phyloP scores from a whole-genome alignment of 2,113 vertebrate genomes.

The Rostratula benghalensis region DNA sequence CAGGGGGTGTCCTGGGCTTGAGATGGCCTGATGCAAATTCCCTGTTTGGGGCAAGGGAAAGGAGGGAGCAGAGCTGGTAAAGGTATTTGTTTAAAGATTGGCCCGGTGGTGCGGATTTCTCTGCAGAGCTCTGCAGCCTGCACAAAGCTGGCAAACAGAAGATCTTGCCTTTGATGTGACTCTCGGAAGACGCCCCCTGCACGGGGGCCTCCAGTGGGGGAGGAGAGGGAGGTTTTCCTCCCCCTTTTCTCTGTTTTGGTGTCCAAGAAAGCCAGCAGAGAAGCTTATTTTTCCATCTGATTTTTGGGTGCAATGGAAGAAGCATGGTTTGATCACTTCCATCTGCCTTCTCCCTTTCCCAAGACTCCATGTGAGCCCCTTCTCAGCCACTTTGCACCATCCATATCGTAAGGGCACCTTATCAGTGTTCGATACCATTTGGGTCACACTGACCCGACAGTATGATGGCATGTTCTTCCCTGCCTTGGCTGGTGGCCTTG shows the following conservation, averaged over 20 bases:
- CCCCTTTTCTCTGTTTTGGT: neutral
- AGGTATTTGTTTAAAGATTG: neutral
- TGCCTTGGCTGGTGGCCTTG: slow-evolving; percentile 34
- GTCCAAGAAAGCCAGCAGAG: neutral
- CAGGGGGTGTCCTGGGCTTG: neutral
- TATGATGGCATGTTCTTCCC: slow-evolving; percentile 18
- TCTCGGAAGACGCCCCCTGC: neutral
- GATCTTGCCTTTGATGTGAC: neutral
- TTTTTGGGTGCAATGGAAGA: neutral
- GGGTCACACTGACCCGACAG: neutral
- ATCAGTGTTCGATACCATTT: neutral
- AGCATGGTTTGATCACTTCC: neutral
- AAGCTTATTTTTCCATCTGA: neutral
- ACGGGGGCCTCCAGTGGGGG: neutral
- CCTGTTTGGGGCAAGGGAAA: neutral
- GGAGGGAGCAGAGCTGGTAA: neutral
- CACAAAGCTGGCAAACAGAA: neutral
- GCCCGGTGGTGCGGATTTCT: neutral
- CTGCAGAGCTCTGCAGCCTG: neutral
- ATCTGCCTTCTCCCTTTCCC: neutral
- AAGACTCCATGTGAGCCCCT: neutral
- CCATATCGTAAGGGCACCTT: neutral
- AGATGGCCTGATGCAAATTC: neutral
- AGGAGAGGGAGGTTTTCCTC: neutral
- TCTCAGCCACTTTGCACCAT: neutral